Evolutionary conservation across 2,797 vertebrate species (phyloP).

Genomic region (Chelidonichthys spinosus): DNA sequence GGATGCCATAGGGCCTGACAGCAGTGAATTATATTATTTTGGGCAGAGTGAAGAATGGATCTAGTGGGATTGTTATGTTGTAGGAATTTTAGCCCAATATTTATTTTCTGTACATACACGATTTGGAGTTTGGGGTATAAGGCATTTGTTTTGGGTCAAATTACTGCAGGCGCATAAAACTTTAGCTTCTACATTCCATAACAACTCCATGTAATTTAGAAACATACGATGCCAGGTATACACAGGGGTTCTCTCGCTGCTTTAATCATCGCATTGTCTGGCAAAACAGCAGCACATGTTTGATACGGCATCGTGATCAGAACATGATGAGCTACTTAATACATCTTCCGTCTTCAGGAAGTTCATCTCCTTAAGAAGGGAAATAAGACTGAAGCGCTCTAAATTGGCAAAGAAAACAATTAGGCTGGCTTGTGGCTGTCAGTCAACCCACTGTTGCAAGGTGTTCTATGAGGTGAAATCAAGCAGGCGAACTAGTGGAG

Average conservation of each 20-base stretch:
- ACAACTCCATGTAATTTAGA: slow-evolving; percentile 54
- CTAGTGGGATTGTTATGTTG: slow-evolving; percentile 73
- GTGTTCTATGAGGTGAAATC: slow-evolving; percentile 81
- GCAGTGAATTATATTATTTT: slow-evolving; percentile 80
- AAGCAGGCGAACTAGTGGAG: slow-evolving; percentile 74
- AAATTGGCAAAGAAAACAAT: slow-evolving; percentile 79
- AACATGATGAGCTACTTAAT: slow-evolving; percentile 38
- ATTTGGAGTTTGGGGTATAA: slow-evolving; percentile 60
- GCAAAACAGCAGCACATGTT: slow-evolving; percentile 23
- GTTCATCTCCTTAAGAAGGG: slow-evolving; percentile 56
- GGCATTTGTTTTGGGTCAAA: slow-evolving; percentile 71
- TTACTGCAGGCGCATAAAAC: slow-evolving; percentile 64
- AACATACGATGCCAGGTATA: slow-evolving; percentile 35
- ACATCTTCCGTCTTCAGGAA: slow-evolving; percentile 31
- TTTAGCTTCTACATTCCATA: slow-evolving; percentile 56
- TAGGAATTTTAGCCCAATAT: slow-evolving; percentile 76
- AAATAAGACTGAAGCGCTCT: slow-evolving; percentile 50
- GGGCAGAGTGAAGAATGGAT: slow-evolving; percentile 71
- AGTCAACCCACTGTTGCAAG: slow-evolving; percentile 78
- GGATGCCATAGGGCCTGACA: slow-evolving; percentile 81
- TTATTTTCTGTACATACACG: slow-evolving; percentile 70
- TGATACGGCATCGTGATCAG: slow-evolving; percentile 46
- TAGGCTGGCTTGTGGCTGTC: slow-evolving; percentile 76
- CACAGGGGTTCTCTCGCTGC: background rate
- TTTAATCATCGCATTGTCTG: slow-evolving; percentile 34